phyloP scores from a whole-genome alignment of 2,113 vertebrate genomes.

The Anarrhichthys ocellatus region DNA sequence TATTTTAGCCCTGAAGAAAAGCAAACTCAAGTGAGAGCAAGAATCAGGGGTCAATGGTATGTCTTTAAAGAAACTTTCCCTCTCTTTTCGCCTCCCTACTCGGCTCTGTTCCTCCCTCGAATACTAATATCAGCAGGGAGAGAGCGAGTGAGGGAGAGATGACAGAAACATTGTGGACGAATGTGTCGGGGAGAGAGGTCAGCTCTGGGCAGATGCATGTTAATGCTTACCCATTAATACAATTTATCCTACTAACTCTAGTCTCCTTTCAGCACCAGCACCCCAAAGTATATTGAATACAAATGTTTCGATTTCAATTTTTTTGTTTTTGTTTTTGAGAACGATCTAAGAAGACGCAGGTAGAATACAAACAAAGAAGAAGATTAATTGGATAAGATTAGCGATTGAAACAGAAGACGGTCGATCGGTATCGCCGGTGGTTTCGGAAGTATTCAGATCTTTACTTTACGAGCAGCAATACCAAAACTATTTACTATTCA shows the following conservation, averaged over 20 bases:
- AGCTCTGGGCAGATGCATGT: constrained; percentile 90
- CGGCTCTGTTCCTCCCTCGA: constrained; percentile 81
- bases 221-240: constrained; percentile 95
- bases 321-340: background rate
- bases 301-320: background rate
- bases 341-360: background rate
- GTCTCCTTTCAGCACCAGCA: constrained; percentile 70
- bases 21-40: constrained; percentile 90
- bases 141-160: constrained; percentile 79
- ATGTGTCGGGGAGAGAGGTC: constrained; percentile 93
- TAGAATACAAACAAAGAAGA: background rate
- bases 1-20: constrained; percentile 97
- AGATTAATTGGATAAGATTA: background rate
- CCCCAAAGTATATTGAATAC: background rate
- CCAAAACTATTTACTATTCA: background rate
- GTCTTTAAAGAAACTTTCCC: constrained; percentile 90
- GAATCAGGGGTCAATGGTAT: constrained; percentile 92
- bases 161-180: constrained; percentile 91
- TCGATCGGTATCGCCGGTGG: no score
- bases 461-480: background rate
- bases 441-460: background rate
- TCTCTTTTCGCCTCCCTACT: constrained; percentile 79
- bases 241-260: constrained; percentile 90
- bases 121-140: constrained; percentile 87
- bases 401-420: background rate